These are phyloP conservation scores for Octonoba sinensis DNA, from an alignment of 2,888 invertebrate genomes.

Conservation along the genomic window DNA sequence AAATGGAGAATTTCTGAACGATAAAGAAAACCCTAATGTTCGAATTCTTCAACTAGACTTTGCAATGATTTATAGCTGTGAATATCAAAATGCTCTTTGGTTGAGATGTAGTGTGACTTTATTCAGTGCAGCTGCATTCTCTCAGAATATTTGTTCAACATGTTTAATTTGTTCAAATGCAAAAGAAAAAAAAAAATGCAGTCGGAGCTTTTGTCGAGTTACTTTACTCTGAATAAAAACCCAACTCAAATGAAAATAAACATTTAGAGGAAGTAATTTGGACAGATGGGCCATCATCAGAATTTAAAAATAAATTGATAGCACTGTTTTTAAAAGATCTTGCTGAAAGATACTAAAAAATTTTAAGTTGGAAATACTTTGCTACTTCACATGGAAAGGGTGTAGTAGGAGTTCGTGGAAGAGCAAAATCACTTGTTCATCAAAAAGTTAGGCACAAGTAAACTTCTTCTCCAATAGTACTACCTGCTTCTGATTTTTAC, in stretches of 20 bases:
- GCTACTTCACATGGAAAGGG: not conserved
- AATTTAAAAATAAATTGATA: not conserved
- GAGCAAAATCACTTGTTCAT: not conserved
- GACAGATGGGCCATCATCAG: not conserved
- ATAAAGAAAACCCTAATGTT: too few species aligned
- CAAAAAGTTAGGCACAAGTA: not conserved
- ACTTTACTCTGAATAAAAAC: not conserved
- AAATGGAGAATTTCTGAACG: too few species aligned
- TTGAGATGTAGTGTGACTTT: not conserved
- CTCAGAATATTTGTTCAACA: not conserved
- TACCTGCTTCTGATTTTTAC: not conserved
- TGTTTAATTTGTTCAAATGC: not conserved
- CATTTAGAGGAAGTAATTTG: not conserved
- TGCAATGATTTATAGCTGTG: not conserved
- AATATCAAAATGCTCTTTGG: not conserved
- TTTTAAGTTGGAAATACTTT: not conserved
- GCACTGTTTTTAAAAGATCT: not conserved
- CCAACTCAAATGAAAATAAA: not conserved
- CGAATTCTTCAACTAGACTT: not conserved
- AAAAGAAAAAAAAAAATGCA: not conserved
- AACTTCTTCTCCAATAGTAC: not conserved
- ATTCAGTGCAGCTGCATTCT: too few species aligned
- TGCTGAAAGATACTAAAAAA: not conserved
- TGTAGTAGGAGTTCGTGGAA: not conserved
- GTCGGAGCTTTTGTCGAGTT: not conserved